Percentiles rank a stretch among this genome's conserved stretches.
Evolutionary conservation across 2,113 vertebrate species (phyloP).

Genomic region (Calypte anna): DNA sequence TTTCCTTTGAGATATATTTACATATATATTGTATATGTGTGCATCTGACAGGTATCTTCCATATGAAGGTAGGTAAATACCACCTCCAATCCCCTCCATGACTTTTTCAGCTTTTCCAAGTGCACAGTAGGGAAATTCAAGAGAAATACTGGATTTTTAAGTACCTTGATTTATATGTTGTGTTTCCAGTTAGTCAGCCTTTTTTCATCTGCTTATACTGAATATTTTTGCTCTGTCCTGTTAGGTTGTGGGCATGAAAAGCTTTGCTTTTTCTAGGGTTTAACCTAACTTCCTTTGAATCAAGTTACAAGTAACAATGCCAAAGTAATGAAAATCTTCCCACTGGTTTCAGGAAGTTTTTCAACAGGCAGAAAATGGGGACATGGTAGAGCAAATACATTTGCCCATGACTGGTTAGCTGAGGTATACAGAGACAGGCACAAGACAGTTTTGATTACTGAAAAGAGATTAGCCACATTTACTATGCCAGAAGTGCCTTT

Average conservation of each 20-base stretch:
- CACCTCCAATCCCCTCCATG: not conserved
- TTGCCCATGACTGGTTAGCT: not conserved
- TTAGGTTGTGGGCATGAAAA: not conserved
- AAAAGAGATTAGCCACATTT: not conserved
- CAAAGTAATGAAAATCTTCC: not conserved
- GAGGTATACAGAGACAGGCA: not conserved
- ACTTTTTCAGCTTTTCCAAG: not conserved
- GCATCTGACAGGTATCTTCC: not conserved
- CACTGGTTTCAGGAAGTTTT: not conserved
- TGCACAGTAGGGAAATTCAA: not conserved
- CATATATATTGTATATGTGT: accelerated
- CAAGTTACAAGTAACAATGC: not conserved
- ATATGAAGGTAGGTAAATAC: not conserved
- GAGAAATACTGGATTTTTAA: not conserved
- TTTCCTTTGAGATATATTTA: not conserved
- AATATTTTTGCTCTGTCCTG: not conserved
- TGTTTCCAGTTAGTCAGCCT: not conserved
- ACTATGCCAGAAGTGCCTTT: not conserved
- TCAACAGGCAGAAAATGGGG: not conserved
- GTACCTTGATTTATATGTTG: not conserved
- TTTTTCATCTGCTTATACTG: not conserved
- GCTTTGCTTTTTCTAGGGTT: not conserved
- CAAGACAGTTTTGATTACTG: not conserved
- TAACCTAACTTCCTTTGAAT: not conserved
- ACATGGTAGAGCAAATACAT: not conserved